Conservation (phyloP, 2,113 vertebrate species). For the Odontophorus gujanensis region DNA sequence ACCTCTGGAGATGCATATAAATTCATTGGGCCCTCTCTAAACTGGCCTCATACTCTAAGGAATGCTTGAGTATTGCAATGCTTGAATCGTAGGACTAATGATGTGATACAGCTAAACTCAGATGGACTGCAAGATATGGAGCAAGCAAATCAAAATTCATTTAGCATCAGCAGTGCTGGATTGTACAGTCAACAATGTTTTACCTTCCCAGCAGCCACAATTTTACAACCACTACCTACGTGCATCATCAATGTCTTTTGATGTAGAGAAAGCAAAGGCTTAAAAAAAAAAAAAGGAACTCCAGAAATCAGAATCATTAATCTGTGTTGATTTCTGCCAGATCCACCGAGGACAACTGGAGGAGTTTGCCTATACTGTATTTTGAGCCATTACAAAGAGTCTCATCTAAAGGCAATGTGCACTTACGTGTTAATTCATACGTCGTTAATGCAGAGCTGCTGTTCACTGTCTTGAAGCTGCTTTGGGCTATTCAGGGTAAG, state of each 20-base stretch:
- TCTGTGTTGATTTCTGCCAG: constrained; percentile 37
- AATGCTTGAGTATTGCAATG: neutral
- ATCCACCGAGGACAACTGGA: neutral
- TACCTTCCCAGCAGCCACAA: constrained; percentile 34
- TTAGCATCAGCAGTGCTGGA: constrained; percentile 12
- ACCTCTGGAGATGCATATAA: constrained; percentile 10
- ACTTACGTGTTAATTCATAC: constrained; percentile 96
- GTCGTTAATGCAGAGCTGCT: constrained; percentile 90
- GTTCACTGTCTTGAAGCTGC: constrained; percentile 96
- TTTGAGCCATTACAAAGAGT: constrained; percentile 17
- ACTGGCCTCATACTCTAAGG: neutral
- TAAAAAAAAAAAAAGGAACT: neutral
- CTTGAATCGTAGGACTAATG: neutral
- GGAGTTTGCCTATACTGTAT: neutral
- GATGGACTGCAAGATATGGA: constrained; percentile 9
- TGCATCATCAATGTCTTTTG: neutral
- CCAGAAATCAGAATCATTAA: neutral
- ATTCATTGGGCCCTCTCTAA: constrained; percentile 16
- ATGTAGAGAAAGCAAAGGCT: neutral
- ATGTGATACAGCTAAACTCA: neutral
- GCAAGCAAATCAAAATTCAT: constrained; percentile 2
- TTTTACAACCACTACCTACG: constrained; percentile 53
- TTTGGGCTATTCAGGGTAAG: constrained; percentile 85
- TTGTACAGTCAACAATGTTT: constrained; percentile 4
- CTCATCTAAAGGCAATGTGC: neutral